A percentile compares a stretch with the other conserved stretches of the same genome.
Conservation (phyloP, 2,113 vertebrate species). For the Ochotona curzoniae region DNA sequence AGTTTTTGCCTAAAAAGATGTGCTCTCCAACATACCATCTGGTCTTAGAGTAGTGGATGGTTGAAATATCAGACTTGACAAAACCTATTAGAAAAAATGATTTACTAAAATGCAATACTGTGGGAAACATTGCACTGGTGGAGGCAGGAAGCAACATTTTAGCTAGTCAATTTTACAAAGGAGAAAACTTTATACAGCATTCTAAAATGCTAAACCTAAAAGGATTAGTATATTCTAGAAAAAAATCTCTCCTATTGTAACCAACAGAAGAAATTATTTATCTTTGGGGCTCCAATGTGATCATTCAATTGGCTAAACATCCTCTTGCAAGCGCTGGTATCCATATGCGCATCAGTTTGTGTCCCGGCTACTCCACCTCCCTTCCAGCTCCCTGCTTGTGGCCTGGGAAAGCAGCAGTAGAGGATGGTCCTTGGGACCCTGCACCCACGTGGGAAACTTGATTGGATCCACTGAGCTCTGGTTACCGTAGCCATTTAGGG, state of each 20-base stretch:
- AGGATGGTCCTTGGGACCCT: too few relatives aligned
- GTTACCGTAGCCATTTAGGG: too few relatives aligned
- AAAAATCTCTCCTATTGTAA: conserved; percentile 49
- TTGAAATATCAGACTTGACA: conserved; percentile 20
- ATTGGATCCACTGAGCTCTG: too few relatives aligned
- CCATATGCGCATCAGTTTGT: too few relatives aligned
- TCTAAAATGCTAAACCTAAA: conserved; percentile 24
- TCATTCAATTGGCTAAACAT: too few relatives aligned
- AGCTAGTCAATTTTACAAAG: conserved; percentile 16
- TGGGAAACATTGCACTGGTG: neutral
- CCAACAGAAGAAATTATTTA: conserved; percentile 48
- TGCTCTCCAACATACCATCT: neutral
- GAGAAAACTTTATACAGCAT: conserved; percentile 32
- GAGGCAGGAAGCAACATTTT: neutral
- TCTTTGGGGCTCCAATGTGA: too few relatives aligned
- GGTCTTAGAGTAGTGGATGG: neutral
- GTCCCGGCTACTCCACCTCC: too few relatives aligned
- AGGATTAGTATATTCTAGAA: conserved; percentile 29
- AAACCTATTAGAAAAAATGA: conserved; percentile 41
- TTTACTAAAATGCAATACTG: neutral
- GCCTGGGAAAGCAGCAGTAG: too few relatives aligned
- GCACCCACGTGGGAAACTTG: too few relatives aligned
- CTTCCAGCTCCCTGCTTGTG: too few relatives aligned
- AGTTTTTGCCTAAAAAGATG: conserved; percentile 1
- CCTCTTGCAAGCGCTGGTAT: too few relatives aligned